Evolutionary conservation across 2,888 invertebrate species (phyloP).

Genomic region (Spodoptera littoralis): DNA sequence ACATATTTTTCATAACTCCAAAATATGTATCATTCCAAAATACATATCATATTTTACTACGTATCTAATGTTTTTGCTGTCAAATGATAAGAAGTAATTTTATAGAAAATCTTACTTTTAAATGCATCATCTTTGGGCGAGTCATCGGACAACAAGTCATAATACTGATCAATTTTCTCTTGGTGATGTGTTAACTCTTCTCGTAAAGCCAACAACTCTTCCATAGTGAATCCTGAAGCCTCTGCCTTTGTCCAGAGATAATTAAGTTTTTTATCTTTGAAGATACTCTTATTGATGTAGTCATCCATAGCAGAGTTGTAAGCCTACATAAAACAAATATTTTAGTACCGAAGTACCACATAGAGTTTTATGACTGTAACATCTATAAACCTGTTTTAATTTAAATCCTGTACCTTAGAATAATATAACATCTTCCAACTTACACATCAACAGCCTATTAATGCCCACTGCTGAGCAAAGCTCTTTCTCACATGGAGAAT

Average conservation of each 20-base stretch:
- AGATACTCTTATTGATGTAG: conserved; percentile 92
- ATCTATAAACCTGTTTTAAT: background rate
- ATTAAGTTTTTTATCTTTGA: conserved; percentile 96
- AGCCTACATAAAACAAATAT: conserved; percentile 58
- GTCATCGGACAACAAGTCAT: conserved; percentile 93
- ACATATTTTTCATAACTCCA: background rate
- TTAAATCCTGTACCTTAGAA: background rate
- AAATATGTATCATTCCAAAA: background rate
- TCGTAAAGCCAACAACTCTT: conserved; percentile 94
- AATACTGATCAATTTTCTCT: conserved; percentile 97
- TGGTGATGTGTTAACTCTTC: conserved; percentile 98
- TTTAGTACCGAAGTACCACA: background rate
- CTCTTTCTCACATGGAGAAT: too few relatives aligned
- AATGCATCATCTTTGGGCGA: conserved; percentile 88
- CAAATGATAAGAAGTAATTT: too few relatives aligned
- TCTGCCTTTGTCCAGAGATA: conserved; percentile 97
- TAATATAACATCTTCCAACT: too few relatives aligned
- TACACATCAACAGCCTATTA: too few relatives aligned
- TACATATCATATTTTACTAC: too few relatives aligned
- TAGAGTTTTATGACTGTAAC: background rate
- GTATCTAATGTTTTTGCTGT: too few relatives aligned
- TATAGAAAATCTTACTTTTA: conserved; percentile 88
- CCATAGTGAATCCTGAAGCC: conserved; percentile 94
- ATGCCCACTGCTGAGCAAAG: too few relatives aligned
- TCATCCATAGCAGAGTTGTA: conserved; percentile 87